A percentile compares a stretch with the other conserved stretches of the same genome.
Evolutionary conservation across 2,113 vertebrate genomes (phyloP).

Genomic region (Todiramphus chloris): DNA sequence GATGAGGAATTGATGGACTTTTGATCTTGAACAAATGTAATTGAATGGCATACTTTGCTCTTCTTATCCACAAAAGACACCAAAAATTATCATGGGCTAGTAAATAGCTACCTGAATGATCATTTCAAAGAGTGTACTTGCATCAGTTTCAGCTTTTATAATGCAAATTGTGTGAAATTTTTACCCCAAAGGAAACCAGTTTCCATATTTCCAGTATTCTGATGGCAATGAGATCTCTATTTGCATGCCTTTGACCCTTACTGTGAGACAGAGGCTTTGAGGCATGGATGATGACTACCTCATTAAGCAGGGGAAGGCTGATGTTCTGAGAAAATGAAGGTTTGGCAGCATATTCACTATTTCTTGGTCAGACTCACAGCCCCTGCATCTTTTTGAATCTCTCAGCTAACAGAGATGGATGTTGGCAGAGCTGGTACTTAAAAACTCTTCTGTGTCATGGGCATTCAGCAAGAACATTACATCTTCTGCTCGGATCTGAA

Average conservation of each 20-base stretch:
- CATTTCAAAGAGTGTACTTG: background rate
- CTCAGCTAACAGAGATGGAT: background rate
- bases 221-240: background rate
- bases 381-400: background rate
- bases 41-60: background rate
- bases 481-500: background rate
- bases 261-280: background rate
- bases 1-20: background rate
- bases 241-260: background rate
- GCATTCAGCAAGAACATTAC: conserved; percentile 18
- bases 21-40: background rate
- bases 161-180: background rate
- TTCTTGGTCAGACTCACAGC: background rate
- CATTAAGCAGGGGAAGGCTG: background rate
- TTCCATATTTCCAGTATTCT: background rate
- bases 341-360: background rate
- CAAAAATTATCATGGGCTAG: background rate
- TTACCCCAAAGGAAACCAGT: fast-evolving
- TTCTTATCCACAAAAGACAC: background rate
- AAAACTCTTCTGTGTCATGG: conserved; percentile 11
- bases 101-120: background rate
- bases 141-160: background rate
- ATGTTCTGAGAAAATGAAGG: background rate
- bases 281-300: background rate
- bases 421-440: background rate